phyloP scores from a whole-genome alignment of 2,113 vertebrate species.

The Calyptomena viridis region DNA sequence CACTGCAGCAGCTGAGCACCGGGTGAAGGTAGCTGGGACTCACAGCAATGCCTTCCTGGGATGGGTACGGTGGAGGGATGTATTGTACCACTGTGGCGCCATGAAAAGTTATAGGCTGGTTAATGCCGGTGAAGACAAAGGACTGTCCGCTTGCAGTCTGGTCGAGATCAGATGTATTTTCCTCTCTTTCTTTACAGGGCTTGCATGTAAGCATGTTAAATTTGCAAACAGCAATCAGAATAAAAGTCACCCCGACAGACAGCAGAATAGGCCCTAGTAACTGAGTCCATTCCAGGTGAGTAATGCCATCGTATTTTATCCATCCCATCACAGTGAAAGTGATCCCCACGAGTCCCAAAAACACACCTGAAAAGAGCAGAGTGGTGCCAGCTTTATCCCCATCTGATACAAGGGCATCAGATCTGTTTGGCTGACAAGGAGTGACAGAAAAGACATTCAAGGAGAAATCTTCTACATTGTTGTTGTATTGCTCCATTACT shows the following conservation, averaged over 20 bases:
- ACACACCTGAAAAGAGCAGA: constrained; percentile 81
- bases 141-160: constrained; percentile 63
- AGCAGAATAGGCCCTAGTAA: constrained; percentile 85
- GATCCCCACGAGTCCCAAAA: constrained; percentile 80
- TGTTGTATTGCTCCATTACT: constrained; percentile 67
- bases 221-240: constrained; percentile 82
- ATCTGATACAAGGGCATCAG: constrained; percentile 74
- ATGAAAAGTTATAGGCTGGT: constrained; percentile 78
- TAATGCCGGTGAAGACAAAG: constrained; percentile 79
- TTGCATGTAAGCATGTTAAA: constrained; percentile 79
- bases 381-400: constrained; percentile 78
- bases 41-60: constrained; percentile 48
- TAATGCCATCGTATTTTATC: constrained; percentile 68
- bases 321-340: constrained; percentile 83
- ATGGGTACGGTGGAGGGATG: constrained; percentile 71
- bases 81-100: constrained; percentile 76
- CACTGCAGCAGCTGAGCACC: not conserved
- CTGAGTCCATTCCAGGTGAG: constrained; percentile 79
- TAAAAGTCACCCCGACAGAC: constrained; percentile 79
- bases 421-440: constrained; percentile 54
- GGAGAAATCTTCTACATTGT: constrained; percentile 63
- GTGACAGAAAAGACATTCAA: constrained; percentile 72
- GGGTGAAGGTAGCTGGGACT: constrained; percentile 38
- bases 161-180: constrained; percentile 47
- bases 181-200: constrained; percentile 68